These are phyloP conservation scores for Pungitius pungitius DNA, from an alignment of 2,113 vertebrate species.

Conservation along the genomic window DNA sequence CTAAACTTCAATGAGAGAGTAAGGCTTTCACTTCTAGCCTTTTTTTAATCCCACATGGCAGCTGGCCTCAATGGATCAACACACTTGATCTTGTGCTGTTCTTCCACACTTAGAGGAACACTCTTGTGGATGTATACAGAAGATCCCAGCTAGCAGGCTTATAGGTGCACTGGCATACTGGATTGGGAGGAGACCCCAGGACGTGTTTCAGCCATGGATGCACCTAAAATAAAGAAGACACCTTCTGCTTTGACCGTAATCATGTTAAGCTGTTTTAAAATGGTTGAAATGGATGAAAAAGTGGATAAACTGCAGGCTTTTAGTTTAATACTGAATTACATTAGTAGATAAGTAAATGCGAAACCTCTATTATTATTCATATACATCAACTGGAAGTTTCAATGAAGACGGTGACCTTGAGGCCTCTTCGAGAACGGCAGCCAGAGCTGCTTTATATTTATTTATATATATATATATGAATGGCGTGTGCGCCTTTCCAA, in stretches of 20 bases:
- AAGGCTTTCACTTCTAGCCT: background rate
- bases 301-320: background rate
- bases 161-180: background rate
- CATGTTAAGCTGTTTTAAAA: background rate
- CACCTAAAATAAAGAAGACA: slow-evolving; percentile 10
- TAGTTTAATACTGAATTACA: background rate
- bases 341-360: background rate
- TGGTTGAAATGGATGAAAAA: background rate
- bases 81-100: background rate
- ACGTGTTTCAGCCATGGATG: background rate
- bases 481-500: background rate
- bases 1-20: background rate
- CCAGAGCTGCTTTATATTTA: background rate
- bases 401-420: slow-evolving; percentile 1
- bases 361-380: background rate
- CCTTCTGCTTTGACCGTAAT: slow-evolving; percentile 3
- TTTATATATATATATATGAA: background rate
- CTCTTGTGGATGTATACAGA: background rate
- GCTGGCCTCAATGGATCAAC: background rate
- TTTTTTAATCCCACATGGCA: background rate
- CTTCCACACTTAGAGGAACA: background rate
- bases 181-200: slow-evolving; percentile 4
- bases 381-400: background rate
- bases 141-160: background rate
- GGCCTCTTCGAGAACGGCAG: background rate